A percentile compares a stretch with the other conserved stretches of the same genome.
Conservation (phyloP, 2,888 invertebrate species). For the Drosophila buzzatii region DNA sequence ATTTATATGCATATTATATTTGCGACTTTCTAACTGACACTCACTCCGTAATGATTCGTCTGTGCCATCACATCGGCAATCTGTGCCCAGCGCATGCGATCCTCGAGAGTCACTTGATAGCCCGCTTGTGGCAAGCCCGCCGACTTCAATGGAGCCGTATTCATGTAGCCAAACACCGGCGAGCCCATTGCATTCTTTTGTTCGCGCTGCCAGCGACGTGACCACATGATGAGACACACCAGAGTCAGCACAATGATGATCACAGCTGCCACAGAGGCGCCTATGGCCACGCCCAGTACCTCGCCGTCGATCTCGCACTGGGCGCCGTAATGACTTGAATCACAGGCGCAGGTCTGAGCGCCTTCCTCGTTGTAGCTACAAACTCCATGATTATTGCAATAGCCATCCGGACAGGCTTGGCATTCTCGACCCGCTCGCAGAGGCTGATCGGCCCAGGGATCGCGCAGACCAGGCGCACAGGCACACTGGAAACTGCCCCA, state of each 20-base stretch:
- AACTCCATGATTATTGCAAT: conserved; percentile 94
- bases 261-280: conserved; percentile 94
- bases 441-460: conserved; percentile 90
- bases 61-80: conserved; percentile 95
- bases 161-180: conserved; percentile 95
- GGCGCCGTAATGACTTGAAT: conserved; percentile 93
- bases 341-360: conserved; percentile 87
- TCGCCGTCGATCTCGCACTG: conserved; percentile 97
- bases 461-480: conserved; percentile 91
- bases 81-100: conserved; percentile 94
- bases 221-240: conserved; percentile 96
- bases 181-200: conserved; percentile 92
- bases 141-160: conserved; percentile 90
- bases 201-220: conserved; percentile 95
- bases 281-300: conserved; percentile 95
- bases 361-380: conserved; percentile 91
- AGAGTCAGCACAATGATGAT: conserved; percentile 95
- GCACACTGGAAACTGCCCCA: conserved; percentile 91
- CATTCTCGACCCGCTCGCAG: conserved; percentile 91
- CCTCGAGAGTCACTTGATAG: conserved; percentile 91
- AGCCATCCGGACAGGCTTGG: conserved; percentile 90
- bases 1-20: neutral
- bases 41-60: conserved; percentile 93
- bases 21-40: conserved; percentile 64
- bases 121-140: conserved; percentile 88